These are phyloP conservation scores for Oreochromis spilurus DNA, from an alignment of 2,113 vertebrate genomes.

Conservation along the genomic window DNA sequence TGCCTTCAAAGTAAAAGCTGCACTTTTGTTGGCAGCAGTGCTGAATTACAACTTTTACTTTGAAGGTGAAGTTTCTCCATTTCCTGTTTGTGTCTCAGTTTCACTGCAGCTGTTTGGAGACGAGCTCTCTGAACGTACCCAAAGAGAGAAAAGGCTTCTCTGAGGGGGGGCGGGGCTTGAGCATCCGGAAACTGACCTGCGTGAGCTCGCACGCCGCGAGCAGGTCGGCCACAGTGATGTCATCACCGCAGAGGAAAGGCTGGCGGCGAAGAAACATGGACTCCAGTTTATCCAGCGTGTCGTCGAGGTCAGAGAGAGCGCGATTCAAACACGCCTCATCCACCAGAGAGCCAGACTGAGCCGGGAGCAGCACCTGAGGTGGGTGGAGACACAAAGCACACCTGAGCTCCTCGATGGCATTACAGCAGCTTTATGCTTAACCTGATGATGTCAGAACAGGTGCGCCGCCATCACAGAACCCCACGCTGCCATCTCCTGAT, in stretches of 20 bases:
- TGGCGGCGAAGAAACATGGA: conserved; percentile 68
- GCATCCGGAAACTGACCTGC: conserved; percentile 61
- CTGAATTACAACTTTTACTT: background rate
- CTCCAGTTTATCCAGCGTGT: conserved; percentile 67
- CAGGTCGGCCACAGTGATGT: conserved; percentile 73
- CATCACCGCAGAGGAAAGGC: conserved; percentile 73
- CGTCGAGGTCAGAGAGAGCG: conserved; percentile 49
- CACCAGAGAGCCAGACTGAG: conserved; percentile 12
- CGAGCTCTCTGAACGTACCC: background rate
- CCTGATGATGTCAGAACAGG: background rate
- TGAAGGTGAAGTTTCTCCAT: background rate
- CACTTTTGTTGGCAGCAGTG: background rate
- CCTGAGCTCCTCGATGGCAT: background rate
- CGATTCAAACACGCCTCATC: conserved; percentile 35
- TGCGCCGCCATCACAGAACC: background rate
- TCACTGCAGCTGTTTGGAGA: background rate
- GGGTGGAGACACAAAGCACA: background rate
- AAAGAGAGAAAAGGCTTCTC: background rate
- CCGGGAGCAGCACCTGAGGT: conserved; percentile 60
- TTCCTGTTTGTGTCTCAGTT: background rate
- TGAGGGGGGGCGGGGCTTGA: background rate
- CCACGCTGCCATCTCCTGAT: background rate
- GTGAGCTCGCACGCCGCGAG: conserved; percentile 73
- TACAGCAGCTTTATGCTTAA: background rate
- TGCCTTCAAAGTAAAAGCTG: background rate